Evolutionary conservation across 2,888 invertebrate species (phyloP), one percentile per base, ranked within the genome.

Genomic region (Tachina grossa): DNA sequence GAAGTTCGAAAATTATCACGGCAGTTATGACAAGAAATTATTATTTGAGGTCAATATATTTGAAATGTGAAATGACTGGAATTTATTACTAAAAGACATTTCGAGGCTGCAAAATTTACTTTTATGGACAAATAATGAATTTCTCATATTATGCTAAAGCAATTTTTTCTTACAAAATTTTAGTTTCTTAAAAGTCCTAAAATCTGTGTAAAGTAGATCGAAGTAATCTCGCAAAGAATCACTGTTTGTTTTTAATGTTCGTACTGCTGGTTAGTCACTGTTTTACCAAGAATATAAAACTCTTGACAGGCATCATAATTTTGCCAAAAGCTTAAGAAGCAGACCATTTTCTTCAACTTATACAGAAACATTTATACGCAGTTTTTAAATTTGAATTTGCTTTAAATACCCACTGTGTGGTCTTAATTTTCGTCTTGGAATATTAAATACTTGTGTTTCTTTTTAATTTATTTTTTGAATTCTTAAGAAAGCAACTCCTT

Each of bases 331-430:
- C 6, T 19, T 43, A 43, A 31, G 31, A 31, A 31, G 1, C 5
- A 31, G 41, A 22, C n/a, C 4, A 61, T 4, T 66, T 39, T 10
- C 22, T 51, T 51, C 4, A 31, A 8, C 5, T 39, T 31, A 11
- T 51, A 19, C 2, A 59, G 9, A 9, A 68, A 61, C 9, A 45
- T 55, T 79, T 43, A 14, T 4, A 11, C 16, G 14, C 14, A 63
- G 11, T 31, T 51, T 61, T 61, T 9, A 22, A n/a, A 22, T 47
- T 41, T 47, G n/a, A 1, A 9, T 59, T 61, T 13, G 19, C 22
- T 57, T 66, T 66, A 45, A 74, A 57, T 22, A 13, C 6, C 39
- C 19, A 61, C 19, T 74, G 68, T 81, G 81, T 81, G 81, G 81
- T 81, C 75, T 81, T 53, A 51, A 61, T 75, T 75, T 75, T 45